These are phyloP conservation scores for Delichon dasypus DNA, from an alignment of 2,797 vertebrate species.

Conservation along the genomic window DNA sequence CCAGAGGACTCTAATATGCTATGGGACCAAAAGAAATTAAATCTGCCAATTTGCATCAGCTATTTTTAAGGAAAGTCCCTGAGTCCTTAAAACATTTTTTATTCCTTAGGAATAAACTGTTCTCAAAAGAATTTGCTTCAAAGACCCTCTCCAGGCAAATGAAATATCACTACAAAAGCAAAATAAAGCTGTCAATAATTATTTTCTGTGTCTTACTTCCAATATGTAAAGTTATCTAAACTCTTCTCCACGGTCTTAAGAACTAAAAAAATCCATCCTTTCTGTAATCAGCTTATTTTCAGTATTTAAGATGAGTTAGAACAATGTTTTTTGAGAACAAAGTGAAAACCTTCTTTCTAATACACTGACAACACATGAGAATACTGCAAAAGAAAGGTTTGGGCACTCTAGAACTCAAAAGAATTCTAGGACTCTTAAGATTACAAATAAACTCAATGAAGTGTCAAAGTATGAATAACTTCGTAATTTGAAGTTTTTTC, in stretches of 20 bases:
- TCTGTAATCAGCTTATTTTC: neutral
- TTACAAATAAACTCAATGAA: neutral
- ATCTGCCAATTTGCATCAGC: neutral
- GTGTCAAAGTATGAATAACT: neutral
- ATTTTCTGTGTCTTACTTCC: neutral
- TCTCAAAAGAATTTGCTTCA: neutral
- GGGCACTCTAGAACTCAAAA: neutral
- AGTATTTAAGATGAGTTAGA: neutral
- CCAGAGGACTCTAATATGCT: neutral
- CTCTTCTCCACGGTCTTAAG: neutral
- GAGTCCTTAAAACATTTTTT: neutral
- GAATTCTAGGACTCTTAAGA: neutral
- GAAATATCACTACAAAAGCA: neutral
- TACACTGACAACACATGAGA: neutral
- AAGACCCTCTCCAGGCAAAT: neutral
- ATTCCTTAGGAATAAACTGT: neutral
- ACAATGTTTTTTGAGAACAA: neutral
- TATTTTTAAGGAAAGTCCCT: neutral
- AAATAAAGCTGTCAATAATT: neutral
- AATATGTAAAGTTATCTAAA: neutral
- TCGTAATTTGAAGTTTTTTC: neutral
- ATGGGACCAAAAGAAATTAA: neutral
- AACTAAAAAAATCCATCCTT: neutral
- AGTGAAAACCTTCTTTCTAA: neutral
- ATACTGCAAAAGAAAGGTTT: neutral